Base-by-base conservation (phyloP, 2,113 vertebrate species). In the Tychaedon coryphoeus region DNA sequence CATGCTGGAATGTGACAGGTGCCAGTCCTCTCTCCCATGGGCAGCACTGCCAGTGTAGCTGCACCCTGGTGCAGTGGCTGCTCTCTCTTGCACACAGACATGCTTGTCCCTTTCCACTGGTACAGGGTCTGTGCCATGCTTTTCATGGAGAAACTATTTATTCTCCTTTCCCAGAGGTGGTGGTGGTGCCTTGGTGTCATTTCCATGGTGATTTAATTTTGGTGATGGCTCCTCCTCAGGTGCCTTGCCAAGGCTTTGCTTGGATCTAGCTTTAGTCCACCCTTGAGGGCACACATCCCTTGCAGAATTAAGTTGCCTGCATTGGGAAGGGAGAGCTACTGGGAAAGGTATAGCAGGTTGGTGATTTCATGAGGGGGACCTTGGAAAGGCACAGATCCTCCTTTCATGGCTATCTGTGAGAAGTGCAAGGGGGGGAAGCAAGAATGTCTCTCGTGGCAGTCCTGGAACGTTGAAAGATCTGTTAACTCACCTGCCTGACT, bases 81-180 rank as follows among this genome's bases (percentile, higher is more conserved):
- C 23, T 28, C 42, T 14, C 29, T 66, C 8, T 14, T 74, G 38
- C 25, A 62, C 0, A 0, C 5, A 38, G 34, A 28, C 0, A 3
- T 47, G 8, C 20, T 67, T 34, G 14, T 36, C 45, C 12, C 5
- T 88, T 34, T 71, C 19, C 12, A 5, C 25, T 42, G 54, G 4
- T 42, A 61, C 14, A 36, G 10, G 33, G 42, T 24, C 31, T 4
- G 2, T 61, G 67, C 25, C 73, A 57, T 14, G 28, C 28, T 87
- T 74, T 70, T 50, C 22, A 33, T 23, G 18, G 38, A 62, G 17
- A 92, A 85, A 6, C 1, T 38, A 33, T 79, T 60, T 10, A 36
- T 74, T 85, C 6, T 54, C 3, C 4, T 57, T 45, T 67, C 23
- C 19, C 26, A 45, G 51, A 85, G 15, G 8, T n/a, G 13, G n/a